Base-by-base conservation (phyloP, 2,113 vertebrate genomes). In the Ardeotis arabs region DNA sequence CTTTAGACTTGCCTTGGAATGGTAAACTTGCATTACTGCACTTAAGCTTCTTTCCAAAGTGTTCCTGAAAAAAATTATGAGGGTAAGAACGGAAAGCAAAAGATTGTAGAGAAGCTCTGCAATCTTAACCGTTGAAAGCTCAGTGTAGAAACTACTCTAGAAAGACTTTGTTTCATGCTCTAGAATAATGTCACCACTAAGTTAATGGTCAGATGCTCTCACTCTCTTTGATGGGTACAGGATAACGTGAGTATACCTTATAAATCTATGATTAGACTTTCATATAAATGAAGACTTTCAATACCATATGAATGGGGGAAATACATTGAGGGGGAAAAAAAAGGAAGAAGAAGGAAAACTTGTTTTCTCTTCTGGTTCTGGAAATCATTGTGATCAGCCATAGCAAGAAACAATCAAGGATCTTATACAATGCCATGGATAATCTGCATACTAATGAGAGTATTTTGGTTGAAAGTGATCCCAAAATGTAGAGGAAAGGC, bases 311-410 rank as follows among this genome's bases (percentile, higher is more conserved):
- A 55, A 60, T 19, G 4, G 2, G 23, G 9, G 2, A 73, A 66
- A 52, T 7, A n/a, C 1, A 7, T 1, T 10, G 6, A 35, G 35
- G 28, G 2, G 4, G 14, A 8, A 37, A 24, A 68, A 35, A 44
- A 31, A 45, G 24, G 9, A 14, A 6, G 3, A 23, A 31, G 4
- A 53, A 44, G 9, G n/a, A 67, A 21, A 52, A 11, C 6, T 44
- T 64, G 0, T 66, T 87, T 72, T 10, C 2, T 74, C 14, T 45
- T 53, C 18, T 56, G 10, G 5, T 80, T 83, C 37, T 77, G 31
- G 55, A 74, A 80, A 90, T 23, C 15, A 33, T 20, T 87, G 10
- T 73, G 80, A 33, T 17, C 28, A 66, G 11, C 18, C 74, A 6
- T 10, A 90, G 28, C 17, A 82, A 91, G 60, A 94, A 49, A 14